Base-by-base conservation (phyloP, 2,888 invertebrate species). In the Andricus curvator region DNA sequence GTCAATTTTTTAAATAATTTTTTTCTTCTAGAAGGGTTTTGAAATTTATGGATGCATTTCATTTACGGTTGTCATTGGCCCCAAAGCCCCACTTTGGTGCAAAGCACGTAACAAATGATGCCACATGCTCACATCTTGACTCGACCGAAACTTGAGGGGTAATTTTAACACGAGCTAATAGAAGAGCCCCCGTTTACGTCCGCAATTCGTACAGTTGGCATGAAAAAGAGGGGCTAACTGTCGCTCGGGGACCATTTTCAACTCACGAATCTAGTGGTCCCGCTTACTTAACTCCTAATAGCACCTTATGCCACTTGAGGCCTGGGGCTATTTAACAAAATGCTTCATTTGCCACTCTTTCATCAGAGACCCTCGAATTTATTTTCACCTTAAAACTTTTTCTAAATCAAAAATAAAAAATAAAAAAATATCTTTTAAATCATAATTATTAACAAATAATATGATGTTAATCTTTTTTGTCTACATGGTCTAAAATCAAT, bases 51-150 rank as follows among this genome's bases (percentile, higher is more conserved):
- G 62, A 11, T 62, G 25, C 56, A 56, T 56, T 56, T 62, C 13
- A 62, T 25, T 62, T 62, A 62, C 15, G 62, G 62, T 25, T 62
- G 62, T 62, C 62, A 62, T 25, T 62, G 25, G 62, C 62, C 62
- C 62, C 13, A 62, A n/a, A 37, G 25, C 74, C 70, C 74, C 78
- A 78, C n/a, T 29, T 77, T 48, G 64, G 77, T 37, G 67, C 15
- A 20, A 62, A 81, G 86, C 85, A 87, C 88, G 88, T 92, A 91
- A 92, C 91, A 92, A 92, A 92, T 91, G 91, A 92, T 88, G 91
- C 92, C 92, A 92, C 92, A 92, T 92, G 92, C 91, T 92, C 91
- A 88, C 88, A 90, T 91, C 91, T 92, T 91, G 90, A 89, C 88
- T 89, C 86, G 82, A 83, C 83, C 82, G 80, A 74, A 77, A 83